Evolutionary conservation across 2,113 vertebrate genomes (phyloP).

Genomic region (Naja naja): DNA sequence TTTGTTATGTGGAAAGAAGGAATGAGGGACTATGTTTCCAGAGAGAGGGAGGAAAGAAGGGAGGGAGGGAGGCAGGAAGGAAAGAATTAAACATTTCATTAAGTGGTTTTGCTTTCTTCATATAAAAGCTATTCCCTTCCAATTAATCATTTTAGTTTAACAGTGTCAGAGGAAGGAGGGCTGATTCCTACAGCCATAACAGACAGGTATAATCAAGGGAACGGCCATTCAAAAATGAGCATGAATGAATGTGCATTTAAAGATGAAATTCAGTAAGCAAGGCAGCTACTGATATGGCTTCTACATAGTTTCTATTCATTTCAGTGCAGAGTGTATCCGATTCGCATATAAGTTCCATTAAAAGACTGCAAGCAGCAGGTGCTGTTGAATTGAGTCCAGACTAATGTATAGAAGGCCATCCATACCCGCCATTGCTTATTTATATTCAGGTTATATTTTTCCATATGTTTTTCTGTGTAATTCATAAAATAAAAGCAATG

Average conservation of each 20-base stretch:
- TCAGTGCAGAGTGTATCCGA: not conserved
- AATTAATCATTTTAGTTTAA: not conserved
- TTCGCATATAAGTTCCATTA: not conserved
- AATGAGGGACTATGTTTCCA: not conserved
- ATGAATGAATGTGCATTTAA: constrained; percentile 27
- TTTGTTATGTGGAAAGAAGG: not conserved
- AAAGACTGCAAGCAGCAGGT: not conserved
- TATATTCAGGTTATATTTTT: not conserved
- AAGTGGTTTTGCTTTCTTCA: constrained; percentile 40
- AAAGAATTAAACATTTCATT: not conserved
- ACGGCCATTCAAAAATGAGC: constrained; percentile 35
- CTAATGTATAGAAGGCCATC: not conserved
- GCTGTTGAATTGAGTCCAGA: not conserved
- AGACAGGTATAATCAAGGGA: constrained; percentile 18
- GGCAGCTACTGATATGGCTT: not conserved
- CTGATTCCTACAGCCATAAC: constrained; percentile 1
- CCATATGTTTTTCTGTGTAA: not conserved
- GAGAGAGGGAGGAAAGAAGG: not conserved
- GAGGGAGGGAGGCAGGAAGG: not conserved
- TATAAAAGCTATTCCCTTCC: not conserved
- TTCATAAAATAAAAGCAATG: constrained; percentile 4
- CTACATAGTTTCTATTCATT: not conserved
- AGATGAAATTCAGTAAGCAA: constrained; percentile 2
- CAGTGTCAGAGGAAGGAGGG: not conserved
- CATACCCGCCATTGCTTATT: not conserved